phyloP scores from a whole-genome alignment of 2,888 invertebrate species.

The Ichneumoninae sp. region DNA sequence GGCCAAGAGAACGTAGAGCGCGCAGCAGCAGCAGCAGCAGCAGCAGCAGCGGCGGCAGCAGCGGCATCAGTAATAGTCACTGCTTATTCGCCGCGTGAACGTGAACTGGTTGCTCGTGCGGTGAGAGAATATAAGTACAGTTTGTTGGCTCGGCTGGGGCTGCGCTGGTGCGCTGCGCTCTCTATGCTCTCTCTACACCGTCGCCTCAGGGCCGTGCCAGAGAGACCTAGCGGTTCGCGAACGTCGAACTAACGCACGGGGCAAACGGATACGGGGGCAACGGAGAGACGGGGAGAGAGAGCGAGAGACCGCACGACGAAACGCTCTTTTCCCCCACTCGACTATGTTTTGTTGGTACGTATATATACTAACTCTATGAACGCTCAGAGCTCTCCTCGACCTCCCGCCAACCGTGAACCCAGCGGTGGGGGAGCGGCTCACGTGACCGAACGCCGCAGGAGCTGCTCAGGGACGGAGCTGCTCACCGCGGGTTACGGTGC shows the following conservation, averaged over 20 bases:
- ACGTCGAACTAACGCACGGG: constrained; percentile 33
- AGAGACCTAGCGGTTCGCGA: constrained; percentile 57
- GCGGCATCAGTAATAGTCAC: constrained; percentile 29
- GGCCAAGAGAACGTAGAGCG: constrained; percentile 14
- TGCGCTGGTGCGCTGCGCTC: constrained; percentile 44
- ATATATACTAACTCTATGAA: constrained; percentile 13
- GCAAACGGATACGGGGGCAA: constrained; percentile 36
- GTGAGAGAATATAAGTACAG: constrained; percentile 66
- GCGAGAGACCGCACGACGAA: neutral
- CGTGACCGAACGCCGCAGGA: constrained; percentile 73
- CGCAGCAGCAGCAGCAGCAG: constrained; percentile 28
- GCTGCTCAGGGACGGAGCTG: constrained; percentile 73
- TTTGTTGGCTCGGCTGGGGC: constrained; percentile 50
- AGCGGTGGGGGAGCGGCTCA: constrained; percentile 68
- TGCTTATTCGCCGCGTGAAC: constrained; percentile 65
- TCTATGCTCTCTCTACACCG: constrained; percentile 17
- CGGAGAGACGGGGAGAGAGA: constrained; percentile 21
- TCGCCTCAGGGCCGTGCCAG: constrained; percentile 59
- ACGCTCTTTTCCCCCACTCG: constrained; percentile 10
- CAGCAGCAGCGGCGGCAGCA: neutral
- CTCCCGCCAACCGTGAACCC: constrained; percentile 52
- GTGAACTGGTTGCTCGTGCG: constrained; percentile 63
- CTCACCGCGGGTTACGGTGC: constrained; percentile 62
- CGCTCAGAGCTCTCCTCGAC: constrained; percentile 25
- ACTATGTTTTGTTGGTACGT: constrained; percentile 17